Conservation (phyloP, 2,113 vertebrate genomes). For the Pithys albifrons region DNA sequence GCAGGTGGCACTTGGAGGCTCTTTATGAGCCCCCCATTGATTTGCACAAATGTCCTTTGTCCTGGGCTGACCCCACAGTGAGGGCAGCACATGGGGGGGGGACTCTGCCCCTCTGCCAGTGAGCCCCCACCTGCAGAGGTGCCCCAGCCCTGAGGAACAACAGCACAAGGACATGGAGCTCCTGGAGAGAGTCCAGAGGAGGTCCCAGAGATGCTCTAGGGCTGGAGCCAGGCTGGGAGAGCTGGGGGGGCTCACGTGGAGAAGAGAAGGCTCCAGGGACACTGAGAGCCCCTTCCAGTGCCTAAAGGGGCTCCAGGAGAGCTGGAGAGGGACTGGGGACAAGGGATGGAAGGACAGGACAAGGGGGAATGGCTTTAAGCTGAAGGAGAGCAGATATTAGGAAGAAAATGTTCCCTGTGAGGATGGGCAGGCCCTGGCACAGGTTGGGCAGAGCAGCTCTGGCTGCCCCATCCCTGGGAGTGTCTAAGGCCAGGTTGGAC, state of each 20-base stretch:
- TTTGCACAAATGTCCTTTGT: background rate
- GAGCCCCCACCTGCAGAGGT: background rate
- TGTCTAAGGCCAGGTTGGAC: background rate
- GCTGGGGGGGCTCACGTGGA: background rate
- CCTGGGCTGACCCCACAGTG: background rate
- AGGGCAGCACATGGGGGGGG: rapidly evolving
- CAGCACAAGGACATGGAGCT: background rate
- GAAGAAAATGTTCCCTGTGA: background rate
- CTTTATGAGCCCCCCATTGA: background rate
- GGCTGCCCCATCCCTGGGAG: background rate
- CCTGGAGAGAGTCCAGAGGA: background rate
- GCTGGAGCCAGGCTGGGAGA: background rate
- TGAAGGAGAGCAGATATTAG: background rate
- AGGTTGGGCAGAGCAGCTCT: background rate
- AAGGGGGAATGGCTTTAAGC: background rate
- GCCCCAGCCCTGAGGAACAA: background rate
- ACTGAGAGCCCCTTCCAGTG: rapidly evolving
- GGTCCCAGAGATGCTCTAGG: background rate
- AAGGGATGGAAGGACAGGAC: background rate
- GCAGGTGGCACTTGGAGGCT: background rate
- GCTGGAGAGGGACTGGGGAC: background rate
- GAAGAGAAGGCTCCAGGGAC: background rate
- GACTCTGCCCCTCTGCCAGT: background rate
- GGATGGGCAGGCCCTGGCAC: background rate
- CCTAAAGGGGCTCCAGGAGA: background rate